A percentile compares a stretch with the other conserved stretches of the same genome.
Evolutionary conservation across 2,113 vertebrate genomes (phyloP).

Genomic region (Eidolon helvum): DNA sequence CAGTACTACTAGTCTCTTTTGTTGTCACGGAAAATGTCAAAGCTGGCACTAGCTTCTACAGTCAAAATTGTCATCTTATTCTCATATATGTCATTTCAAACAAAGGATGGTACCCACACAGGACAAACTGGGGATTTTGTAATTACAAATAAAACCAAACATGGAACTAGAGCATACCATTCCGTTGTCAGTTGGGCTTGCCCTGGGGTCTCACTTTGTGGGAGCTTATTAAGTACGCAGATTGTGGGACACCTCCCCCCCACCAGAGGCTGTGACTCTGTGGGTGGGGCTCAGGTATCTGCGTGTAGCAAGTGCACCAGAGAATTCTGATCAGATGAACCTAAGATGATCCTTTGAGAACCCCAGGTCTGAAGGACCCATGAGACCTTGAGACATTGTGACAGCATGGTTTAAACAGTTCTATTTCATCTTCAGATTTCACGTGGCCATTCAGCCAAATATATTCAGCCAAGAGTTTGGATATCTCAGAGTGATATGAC

Average conservation of each 20-base stretch:
- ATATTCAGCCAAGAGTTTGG: neutral
- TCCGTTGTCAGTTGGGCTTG: neutral
- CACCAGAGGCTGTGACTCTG: neutral
- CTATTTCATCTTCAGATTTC: neutral
- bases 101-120: neutral
- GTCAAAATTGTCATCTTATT: neutral
- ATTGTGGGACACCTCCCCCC: neutral
- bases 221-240: no score
- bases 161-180: neutral
- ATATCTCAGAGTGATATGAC: neutral
- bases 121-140: neutral
- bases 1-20: neutral
- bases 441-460: neutral
- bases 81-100: neutral
- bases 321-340: neutral
- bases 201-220: neutral
- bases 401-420: neutral
- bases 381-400: neutral
- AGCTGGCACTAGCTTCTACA: neutral
- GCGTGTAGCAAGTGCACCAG: fast-evolving
- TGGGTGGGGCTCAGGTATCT: no score
- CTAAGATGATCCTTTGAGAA: neutral
- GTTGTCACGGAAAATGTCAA: neutral
- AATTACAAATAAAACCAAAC: neutral
- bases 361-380: neutral